phyloP scores from a whole-genome alignment of 2,888 invertebrate genomes.

The Acrobasis suavella region DNA sequence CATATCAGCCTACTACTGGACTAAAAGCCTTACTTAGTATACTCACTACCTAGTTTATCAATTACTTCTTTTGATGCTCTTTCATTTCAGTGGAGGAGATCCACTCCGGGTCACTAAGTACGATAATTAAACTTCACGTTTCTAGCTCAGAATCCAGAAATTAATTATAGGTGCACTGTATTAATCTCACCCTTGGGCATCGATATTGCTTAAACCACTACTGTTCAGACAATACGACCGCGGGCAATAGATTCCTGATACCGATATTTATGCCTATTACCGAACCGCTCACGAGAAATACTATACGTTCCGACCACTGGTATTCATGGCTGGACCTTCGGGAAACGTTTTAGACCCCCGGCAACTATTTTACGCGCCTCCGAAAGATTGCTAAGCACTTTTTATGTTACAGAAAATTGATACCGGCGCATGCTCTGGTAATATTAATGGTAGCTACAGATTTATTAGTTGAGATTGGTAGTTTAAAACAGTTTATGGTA shows the following conservation, averaged over 20 bases:
- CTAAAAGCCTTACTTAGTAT: too few species aligned
- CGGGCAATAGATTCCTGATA: slow-evolving; percentile 74
- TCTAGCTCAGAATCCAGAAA: too few species aligned
- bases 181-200: slow-evolving; percentile 36
- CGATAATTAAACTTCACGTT: too few species aligned
- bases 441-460: background rate
- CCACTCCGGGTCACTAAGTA: too few species aligned
- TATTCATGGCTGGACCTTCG: slow-evolving; percentile 36
- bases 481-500: background rate
- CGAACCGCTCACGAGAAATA: slow-evolving; percentile 64
- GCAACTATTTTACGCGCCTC: slow-evolving; percentile 26
- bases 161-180: too few species aligned
- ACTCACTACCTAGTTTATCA: too few species aligned
- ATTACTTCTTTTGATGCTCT: too few species aligned
- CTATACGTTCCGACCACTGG: slow-evolving; percentile 49
- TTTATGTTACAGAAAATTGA: slow-evolving; percentile 8
- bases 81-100: too few species aligned
- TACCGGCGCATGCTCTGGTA: background rate
- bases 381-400: slow-evolving; percentile 14
- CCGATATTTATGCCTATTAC: slow-evolving; percentile 78
- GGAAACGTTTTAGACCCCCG: slow-evolving; percentile 30
- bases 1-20: too few species aligned
- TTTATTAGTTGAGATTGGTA: slow-evolving; percentile 7
- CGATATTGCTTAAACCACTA: slow-evolving; percentile 68
- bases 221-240: slow-evolving; percentile 74